Conservation (phyloP, 2,888 invertebrate genomes). For the Lottia scabra region DNA sequence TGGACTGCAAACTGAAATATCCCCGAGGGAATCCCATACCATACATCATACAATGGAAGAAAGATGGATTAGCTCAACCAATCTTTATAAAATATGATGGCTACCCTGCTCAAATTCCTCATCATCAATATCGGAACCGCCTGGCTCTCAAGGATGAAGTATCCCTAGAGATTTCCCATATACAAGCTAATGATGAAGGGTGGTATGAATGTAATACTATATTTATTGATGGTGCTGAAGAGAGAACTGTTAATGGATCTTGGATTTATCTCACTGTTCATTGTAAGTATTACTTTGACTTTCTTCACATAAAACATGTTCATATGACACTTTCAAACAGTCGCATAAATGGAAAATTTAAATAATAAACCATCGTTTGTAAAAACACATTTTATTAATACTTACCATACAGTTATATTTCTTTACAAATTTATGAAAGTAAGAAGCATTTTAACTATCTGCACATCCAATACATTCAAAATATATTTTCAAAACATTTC, state of each 20-base stretch:
- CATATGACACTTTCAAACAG: no score
- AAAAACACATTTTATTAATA: no score
- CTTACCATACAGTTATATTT: no score
- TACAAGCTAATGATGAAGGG: constrained; percentile 92
- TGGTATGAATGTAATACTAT: constrained; percentile 97
- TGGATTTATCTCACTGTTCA: constrained; percentile 99
- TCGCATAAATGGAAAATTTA: no score
- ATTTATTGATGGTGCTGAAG: constrained; percentile 93
- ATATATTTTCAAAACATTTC: no score
- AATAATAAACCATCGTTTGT: no score
- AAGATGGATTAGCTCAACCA: constrained; percentile 97
- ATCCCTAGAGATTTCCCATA: constrained; percentile 80
- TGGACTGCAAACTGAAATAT: constrained; percentile 94
- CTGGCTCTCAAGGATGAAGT: constrained; percentile 77
- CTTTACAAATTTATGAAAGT: no score
- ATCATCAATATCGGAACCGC: constrained; percentile 72
- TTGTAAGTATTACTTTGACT: constrained; percentile 74
- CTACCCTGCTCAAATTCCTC: constrained; percentile 95
- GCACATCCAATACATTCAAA: no score
- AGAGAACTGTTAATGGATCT: constrained; percentile 85
- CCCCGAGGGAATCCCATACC: constrained; percentile 96
- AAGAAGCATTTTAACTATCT: no score
- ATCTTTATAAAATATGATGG: constrained; percentile 99
- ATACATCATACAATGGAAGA: constrained; percentile 99
- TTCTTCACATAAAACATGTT: no score